Conservation (phyloP, 2,888 invertebrate species). For the Oxyteleia sp. region DNA sequence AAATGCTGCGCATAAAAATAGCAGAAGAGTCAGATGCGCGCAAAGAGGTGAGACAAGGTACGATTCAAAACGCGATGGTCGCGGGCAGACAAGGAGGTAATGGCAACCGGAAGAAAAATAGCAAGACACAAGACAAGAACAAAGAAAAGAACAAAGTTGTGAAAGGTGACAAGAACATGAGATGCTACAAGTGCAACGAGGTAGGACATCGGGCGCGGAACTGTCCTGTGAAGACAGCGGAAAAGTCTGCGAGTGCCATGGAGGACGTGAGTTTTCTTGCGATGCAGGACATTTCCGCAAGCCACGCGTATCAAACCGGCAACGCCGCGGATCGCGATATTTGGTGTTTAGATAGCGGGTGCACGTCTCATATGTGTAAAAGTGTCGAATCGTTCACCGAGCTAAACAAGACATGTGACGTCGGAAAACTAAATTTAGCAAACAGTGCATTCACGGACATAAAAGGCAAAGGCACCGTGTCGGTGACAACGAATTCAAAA, state of each 20-base stretch:
- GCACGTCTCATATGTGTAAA: slow-evolving; percentile 11
- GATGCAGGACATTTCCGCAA: slow-evolving; percentile 5
- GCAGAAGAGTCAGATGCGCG: neutral
- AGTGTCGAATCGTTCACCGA: slow-evolving; percentile 34
- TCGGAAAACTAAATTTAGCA: slow-evolving; percentile 29
- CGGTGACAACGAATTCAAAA: neutral
- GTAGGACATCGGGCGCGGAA: slow-evolving; percentile 37
- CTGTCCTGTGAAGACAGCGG: slow-evolving; percentile 9
- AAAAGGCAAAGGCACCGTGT: slow-evolving; percentile 34
- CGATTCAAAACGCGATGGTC: slow-evolving; percentile 13
- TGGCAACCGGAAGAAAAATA: neutral
- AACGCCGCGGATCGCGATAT: slow-evolving; percentile 2
- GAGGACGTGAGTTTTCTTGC: neutral
- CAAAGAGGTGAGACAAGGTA: neutral
- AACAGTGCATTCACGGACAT: slow-evolving; percentile 41
- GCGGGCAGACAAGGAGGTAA: slow-evolving; percentile 10
- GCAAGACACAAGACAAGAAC: neutral
- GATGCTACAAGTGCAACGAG: neutral
- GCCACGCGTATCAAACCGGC: neutral
- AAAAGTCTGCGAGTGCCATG: neutral
- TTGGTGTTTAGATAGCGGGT: slow-evolving; percentile 64
- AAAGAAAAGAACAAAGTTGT: neutral
- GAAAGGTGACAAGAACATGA: neutral
- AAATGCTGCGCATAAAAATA: neutral
- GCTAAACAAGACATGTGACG: neutral